phyloP scores from a whole-genome alignment of 1,140 invertebrate genomes.

The Drosophila pectinifera region DNA sequence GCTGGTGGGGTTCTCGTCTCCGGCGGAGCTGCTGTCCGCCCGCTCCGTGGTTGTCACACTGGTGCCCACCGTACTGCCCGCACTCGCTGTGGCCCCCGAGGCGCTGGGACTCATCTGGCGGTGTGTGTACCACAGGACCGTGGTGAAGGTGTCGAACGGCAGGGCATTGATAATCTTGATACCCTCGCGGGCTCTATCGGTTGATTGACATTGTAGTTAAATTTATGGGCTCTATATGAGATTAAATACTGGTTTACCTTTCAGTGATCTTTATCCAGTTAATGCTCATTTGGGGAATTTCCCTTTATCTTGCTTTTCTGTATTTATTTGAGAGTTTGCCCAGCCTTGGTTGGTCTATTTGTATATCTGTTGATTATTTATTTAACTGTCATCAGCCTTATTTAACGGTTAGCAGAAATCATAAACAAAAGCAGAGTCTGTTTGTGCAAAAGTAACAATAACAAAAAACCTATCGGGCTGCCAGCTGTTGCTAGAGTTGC shows the following conservation, averaged over 20 bases:
- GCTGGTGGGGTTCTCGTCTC: conserved; percentile 46
- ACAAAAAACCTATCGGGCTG: conserved; percentile 22
- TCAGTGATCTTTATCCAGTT: conserved; percentile 85
- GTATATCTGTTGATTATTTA: neutral
- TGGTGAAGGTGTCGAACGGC: conserved; percentile 80
- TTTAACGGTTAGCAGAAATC: neutral
- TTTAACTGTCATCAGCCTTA: neutral
- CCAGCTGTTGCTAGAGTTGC: conserved; percentile 13
- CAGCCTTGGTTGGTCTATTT: neutral
- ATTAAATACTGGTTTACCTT: conserved; percentile 43
- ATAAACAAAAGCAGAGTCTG: conserved; percentile 14
- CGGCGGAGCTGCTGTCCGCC: conserved; percentile 32
- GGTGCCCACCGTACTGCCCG: conserved; percentile 55
- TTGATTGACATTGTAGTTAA: neutral
- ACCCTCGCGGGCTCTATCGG: conserved; percentile 78
- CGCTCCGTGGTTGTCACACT: conserved; percentile 68
- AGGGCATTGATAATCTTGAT: conserved; percentile 84
- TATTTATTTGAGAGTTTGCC: no score
- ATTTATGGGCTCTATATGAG: neutral
- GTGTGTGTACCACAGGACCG: conserved; percentile 81
- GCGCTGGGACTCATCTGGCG: conserved; percentile 77
- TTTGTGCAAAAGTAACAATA: conserved; percentile 20
- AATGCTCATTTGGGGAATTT: conserved; percentile 63
- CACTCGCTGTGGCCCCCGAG: conserved; percentile 3
- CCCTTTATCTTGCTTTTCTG: neutral